Evolutionary conservation across 2,888 invertebrate species (phyloP).

Genomic region (Eudasyphora cyanicolor): DNA sequence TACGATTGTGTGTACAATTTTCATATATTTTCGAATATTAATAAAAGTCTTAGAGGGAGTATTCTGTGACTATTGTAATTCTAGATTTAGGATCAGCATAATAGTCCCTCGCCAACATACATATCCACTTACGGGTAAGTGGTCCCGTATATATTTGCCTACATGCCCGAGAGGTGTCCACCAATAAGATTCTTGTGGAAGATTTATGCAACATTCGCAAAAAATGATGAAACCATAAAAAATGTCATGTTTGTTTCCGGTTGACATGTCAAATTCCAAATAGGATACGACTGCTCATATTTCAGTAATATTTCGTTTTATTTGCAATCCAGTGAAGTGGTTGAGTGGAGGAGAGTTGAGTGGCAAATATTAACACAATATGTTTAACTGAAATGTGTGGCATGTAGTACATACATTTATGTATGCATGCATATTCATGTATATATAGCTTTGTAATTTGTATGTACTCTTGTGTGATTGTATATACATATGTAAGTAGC

Average conservation of each 20-base stretch:
- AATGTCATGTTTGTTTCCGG: conserved; percentile 17
- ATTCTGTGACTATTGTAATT: background rate
- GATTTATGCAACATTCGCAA: conserved; percentile 20
- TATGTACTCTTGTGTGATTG: background rate
- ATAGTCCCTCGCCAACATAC: background rate
- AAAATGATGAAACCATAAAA: conserved; percentile 20
- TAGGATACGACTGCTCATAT: background rate
- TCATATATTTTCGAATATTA: too few relatives aligned
- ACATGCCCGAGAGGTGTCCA: background rate
- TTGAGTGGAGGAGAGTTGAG: background rate
- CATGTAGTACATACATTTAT: background rate
- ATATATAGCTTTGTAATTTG: background rate
- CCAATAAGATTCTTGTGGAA: background rate
- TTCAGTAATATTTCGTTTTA: background rate
- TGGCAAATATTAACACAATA: conserved; percentile 5
- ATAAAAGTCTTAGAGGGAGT: too few relatives aligned
- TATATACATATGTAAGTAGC: background rate
- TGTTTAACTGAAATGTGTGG: background rate
- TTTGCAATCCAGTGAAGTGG: background rate
- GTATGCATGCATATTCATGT: background rate
- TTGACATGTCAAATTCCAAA: background rate
- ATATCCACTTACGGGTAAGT: background rate
- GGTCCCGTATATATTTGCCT: background rate
- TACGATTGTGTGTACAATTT: too few relatives aligned
- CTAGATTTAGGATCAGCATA: background rate